Percentiles rank a stretch among this genome's conserved stretches.
phyloP scores from a whole-genome alignment of 2,113 vertebrate genomes.

The Ictalurus furcatus region DNA sequence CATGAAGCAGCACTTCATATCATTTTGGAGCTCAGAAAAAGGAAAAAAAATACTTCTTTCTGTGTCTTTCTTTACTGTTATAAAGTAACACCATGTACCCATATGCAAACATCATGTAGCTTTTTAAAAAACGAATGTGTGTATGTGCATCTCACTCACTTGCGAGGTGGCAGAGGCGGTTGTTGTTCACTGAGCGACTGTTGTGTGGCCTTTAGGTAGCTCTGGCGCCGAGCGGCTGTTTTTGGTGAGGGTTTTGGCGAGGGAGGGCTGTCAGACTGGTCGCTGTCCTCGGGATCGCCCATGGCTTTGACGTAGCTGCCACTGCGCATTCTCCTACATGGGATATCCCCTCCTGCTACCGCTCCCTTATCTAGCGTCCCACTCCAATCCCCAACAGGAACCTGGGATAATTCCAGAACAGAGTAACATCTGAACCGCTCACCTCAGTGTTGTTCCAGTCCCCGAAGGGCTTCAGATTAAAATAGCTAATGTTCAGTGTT shows the following conservation, averaged over 20 bases:
- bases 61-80: background rate
- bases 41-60: background rate
- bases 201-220: constrained; percentile 98
- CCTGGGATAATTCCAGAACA: constrained; percentile 26
- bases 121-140: background rate
- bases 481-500: background rate
- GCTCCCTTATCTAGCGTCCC: constrained; percentile 80
- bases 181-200: constrained; percentile 94
- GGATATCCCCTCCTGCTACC: constrained; percentile 78
- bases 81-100: background rate
- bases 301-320: constrained; percentile 99
- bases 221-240: constrained; percentile 92
- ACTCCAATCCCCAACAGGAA: constrained; percentile 83
- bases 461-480: background rate
- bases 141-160: constrained; percentile 70
- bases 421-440: background rate
- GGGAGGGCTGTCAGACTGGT: constrained; percentile 93
- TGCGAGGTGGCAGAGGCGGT: constrained; percentile 79
- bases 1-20: background rate
- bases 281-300: constrained; percentile 94
- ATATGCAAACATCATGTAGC: too few relatives aligned
- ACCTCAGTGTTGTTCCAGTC: background rate
- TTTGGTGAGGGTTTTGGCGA: constrained; percentile 98
- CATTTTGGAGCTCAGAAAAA: background rate
- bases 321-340: constrained; percentile 95